Evolutionary conservation across 2,888 invertebrate species (phyloP).

Genomic region (Brenthis daphne): DNA sequence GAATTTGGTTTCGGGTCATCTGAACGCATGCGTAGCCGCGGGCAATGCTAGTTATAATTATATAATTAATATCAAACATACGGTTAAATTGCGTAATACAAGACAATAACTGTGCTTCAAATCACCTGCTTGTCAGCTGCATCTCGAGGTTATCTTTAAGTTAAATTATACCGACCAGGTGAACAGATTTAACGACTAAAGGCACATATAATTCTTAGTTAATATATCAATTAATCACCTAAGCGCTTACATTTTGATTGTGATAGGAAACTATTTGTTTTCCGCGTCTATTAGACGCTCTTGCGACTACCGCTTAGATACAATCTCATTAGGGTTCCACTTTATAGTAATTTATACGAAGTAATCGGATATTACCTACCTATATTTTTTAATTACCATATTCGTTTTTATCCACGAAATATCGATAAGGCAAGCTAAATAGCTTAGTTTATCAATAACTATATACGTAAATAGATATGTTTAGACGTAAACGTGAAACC

Average conservation of each 20-base stretch:
- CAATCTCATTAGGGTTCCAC: conserved; percentile 9
- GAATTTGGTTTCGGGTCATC: no score
- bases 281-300: conserved; percentile 41
- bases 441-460: no score
- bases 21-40: no score
- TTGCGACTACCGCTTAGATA: conserved; percentile 36
- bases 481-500: no score
- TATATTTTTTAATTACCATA: no score
- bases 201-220: conserved; percentile 36
- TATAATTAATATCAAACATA: not conserved
- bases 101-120: conserved; percentile 30
- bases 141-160: conserved; percentile 33
- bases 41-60: not conserved
- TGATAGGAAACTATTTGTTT: conserved; percentile 43
- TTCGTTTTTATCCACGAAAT: no score
- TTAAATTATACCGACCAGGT: conserved; percentile 37
- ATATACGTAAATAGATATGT: no score
- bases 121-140: conserved; percentile 38
- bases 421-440: no score
- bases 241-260: conserved; percentile 44
- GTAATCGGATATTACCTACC: not conserved
- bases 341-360: not conserved
- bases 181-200: conserved; percentile 29
- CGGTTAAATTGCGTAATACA: conserved; percentile 17
- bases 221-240: conserved; percentile 48